Conservation (phyloP, 2,888 invertebrate species). For the Cheilosia grossa region DNA sequence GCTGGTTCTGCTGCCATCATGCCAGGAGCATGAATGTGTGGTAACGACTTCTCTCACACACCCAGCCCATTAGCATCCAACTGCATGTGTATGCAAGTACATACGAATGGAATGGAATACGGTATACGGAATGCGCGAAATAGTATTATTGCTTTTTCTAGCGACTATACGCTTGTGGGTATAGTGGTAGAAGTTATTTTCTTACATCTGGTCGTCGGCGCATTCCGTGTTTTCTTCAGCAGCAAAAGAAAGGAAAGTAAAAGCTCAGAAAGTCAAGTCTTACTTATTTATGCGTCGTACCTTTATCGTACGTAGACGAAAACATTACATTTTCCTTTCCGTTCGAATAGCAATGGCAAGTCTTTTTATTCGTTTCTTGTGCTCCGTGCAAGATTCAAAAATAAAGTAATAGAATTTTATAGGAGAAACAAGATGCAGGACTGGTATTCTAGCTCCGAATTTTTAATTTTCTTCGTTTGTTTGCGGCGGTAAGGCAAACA, state of each 20-base stretch:
- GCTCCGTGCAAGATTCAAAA: background rate
- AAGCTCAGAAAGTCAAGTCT: constrained; percentile 61
- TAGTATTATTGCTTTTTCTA: constrained; percentile 8
- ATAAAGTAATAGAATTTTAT: constrained; percentile 24
- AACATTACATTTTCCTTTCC: constrained; percentile 6
- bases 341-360: too few relatives aligned
- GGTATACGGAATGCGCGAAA: constrained; percentile 18
- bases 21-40: background rate
- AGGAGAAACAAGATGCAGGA: constrained; percentile 53
- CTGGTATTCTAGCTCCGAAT: constrained; percentile 51
- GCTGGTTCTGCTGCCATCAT: background rate
- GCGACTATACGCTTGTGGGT: background rate
- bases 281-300: constrained; percentile 28
- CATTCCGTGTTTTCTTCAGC: constrained; percentile 14
- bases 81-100: constrained; percentile 45
- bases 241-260: constrained; percentile 58
- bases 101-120: constrained; percentile 6
- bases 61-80: background rate
- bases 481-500: too few relatives aligned
- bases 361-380: constrained; percentile 16
- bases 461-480: background rate
- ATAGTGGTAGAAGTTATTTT: constrained; percentile 17
- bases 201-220: background rate
- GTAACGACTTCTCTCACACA: constrained; percentile 5
- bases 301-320: background rate